Conservation (phyloP, 2,888 invertebrate genomes). For the Prosapia bicincta region DNA sequence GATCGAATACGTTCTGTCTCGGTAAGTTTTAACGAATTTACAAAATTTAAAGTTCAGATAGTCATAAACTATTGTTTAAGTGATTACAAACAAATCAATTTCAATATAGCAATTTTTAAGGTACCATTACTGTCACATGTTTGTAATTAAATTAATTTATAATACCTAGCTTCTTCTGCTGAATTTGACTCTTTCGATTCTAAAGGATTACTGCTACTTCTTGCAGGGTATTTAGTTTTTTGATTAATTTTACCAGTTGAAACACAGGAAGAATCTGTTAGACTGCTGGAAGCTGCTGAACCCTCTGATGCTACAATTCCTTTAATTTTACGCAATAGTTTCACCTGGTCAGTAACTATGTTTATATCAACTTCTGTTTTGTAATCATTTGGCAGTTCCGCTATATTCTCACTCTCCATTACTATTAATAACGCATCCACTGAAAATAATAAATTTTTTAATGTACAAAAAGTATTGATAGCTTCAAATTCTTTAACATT, state of each 20-base stretch:
- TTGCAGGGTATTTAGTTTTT: neutral
- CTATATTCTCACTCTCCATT: neutral
- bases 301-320: neutral
- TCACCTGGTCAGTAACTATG: neutral
- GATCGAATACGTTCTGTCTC: too few relatives aligned
- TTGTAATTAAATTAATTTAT: too few relatives aligned
- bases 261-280: neutral
- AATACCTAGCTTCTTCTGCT: neutral
- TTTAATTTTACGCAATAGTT: neutral
- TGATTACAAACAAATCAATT: too few relatives aligned
- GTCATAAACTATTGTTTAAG: too few relatives aligned
- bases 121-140: too few relatives aligned
- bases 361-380: neutral
- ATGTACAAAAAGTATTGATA: too few relatives aligned
- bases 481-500: too few relatives aligned
- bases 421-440: neutral
- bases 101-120: too few relatives aligned
- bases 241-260: neutral
- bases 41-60: too few relatives aligned
- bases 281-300: neutral
- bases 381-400: neutral
- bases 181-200: neutral
- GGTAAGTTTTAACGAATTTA: too few relatives aligned
- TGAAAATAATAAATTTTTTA: constrained; percentile 7
- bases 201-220: neutral